Evolutionary conservation across 2,113 vertebrate species (phyloP).

Genomic region (Crotophaga sulcirostris): DNA sequence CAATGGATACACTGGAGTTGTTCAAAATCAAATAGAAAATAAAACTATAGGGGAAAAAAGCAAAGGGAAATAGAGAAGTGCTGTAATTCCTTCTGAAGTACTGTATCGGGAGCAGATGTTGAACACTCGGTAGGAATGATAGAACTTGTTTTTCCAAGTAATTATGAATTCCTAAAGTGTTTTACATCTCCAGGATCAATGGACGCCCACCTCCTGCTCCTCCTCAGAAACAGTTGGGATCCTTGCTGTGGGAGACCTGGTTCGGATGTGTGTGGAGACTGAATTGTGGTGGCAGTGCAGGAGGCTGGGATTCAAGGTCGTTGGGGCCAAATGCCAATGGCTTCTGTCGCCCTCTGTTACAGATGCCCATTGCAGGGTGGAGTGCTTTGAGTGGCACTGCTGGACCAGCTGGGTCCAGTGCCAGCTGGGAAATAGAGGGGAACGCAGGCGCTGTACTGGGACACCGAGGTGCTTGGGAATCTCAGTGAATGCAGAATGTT

Average conservation of each 20-base stretch:
- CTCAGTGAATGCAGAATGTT: fast-evolving
- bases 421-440: not conserved
- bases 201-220: not conserved
- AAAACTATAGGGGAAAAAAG: not conserved
- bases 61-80: not conserved
- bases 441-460: not conserved
- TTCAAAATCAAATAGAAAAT: not conserved
- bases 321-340: not conserved
- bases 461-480: not conserved
- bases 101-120: not conserved
- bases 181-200: not conserved
- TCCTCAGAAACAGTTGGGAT: not conserved
- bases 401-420: not conserved
- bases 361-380: fast-evolving
- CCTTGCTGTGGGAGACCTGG: not conserved
- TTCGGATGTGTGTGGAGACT: not conserved
- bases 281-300: not conserved
- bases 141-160: not conserved
- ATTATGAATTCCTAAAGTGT: not conserved
- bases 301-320: not conserved
- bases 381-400: not conserved
- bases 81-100: not conserved
- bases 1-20: not conserved
- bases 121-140: not conserved
- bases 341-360: not conserved